Evolutionary conservation across 2,797 vertebrate genomes (phyloP).

Genomic region (Antennarius maculatus): DNA sequence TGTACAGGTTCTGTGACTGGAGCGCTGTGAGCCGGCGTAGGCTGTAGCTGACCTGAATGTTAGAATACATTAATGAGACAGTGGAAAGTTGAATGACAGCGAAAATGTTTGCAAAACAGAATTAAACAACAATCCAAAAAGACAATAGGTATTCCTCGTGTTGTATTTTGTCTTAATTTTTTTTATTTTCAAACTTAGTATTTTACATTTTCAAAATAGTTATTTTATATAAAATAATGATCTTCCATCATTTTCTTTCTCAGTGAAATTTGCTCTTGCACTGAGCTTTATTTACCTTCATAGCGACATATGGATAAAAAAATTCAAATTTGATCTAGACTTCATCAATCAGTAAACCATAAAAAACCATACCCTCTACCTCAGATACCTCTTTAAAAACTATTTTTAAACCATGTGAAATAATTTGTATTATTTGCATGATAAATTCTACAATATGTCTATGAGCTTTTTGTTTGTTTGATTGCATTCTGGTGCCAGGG

Average conservation of each 20-base stretch:
- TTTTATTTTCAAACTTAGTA: no score
- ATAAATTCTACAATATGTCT: background rate
- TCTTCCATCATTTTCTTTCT: background rate
- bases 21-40: slow-evolving; percentile 84
- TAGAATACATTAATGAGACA: background rate
- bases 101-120: background rate
- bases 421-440: background rate
- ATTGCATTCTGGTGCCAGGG: background rate
- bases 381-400: background rate
- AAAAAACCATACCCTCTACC: background rate
- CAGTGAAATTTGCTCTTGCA: background rate
- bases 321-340: background rate
- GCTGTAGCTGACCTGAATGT: slow-evolving; percentile 82
- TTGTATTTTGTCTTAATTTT: no score
- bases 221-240: no score
- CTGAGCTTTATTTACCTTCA: background rate
- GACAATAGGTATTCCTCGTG: no score
- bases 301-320: background rate
- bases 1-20: slow-evolving; percentile 88
- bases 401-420: background rate
- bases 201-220: no score
- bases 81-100: background rate
- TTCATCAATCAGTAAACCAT: background rate
- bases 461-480: background rate
- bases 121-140: background rate